These are phyloP conservation scores for Drosophila oshimai DNA, from an alignment of 1,140 invertebrate genomes.

Conservation along the genomic window DNA sequence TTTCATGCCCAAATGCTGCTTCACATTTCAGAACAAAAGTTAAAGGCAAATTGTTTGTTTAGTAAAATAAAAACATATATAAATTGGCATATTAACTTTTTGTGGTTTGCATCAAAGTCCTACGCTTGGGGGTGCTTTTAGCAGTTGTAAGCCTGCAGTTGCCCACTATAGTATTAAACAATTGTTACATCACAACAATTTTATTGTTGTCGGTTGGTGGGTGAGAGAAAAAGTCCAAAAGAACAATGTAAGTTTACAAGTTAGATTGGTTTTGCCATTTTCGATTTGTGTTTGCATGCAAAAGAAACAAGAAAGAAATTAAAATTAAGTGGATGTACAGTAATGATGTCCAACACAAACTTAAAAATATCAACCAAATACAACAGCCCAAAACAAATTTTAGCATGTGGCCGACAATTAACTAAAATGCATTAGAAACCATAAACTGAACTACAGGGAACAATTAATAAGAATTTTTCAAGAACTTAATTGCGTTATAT, in stretches of 20 bases:
- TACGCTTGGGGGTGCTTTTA: conserved; percentile 77
- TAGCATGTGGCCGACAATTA: not conserved
- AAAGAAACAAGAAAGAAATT: conserved; percentile 59
- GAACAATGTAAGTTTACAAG: conserved; percentile 72
- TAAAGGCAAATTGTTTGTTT: conserved; percentile 41
- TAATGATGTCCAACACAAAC: conserved; percentile 21
- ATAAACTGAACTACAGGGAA: conserved; percentile 7
- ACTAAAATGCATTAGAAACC: conserved; percentile 2
- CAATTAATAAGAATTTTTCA: conserved; percentile 8
- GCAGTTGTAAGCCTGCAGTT: conserved; percentile 71
- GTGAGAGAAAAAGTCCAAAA: conserved; percentile 62
- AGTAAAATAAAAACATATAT: conserved; percentile 23
- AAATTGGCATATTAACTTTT: conserved; percentile 82
- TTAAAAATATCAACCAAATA: conserved; percentile 3
- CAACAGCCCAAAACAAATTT: not conserved
- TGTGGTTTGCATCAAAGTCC: conserved; percentile 70
- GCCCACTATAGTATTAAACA: conserved; percentile 60
- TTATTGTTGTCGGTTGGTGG: conserved; percentile 47
- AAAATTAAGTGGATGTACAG: conserved; percentile 33
- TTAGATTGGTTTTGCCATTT: conserved; percentile 64
- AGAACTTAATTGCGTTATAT: conserved; percentile 19
- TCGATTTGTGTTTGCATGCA: conserved; percentile 59
- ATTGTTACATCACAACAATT: conserved; percentile 42
- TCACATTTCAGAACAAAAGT: conserved; percentile 47
- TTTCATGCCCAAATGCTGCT: conserved; percentile 60